A percentile compares a stretch with the other conserved stretches of the same genome.
phyloP scores from a whole-genome alignment of 2,113 vertebrate species.

The Channa maculata region DNA sequence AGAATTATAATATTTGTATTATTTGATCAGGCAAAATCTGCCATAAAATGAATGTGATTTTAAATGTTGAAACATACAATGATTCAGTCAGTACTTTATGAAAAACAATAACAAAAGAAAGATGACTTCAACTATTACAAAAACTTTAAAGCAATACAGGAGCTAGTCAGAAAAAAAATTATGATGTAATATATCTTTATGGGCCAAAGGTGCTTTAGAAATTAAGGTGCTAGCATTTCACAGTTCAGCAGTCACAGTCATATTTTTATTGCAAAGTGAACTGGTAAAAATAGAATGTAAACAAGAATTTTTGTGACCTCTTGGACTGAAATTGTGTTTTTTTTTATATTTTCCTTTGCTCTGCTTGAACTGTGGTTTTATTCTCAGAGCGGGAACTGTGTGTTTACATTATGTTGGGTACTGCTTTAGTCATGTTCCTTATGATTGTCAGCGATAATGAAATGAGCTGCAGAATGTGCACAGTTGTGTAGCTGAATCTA shows the following conservation, averaged over 20 bases:
- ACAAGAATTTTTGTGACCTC: conserved; percentile 39
- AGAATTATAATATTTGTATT: not conserved
- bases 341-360: conserved; percentile 6
- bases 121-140: not conserved
- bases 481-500: conserved; percentile 41
- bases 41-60: no score
- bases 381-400: conserved; percentile 59
- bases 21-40: no score
- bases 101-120: no score
- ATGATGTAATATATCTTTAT: not conserved
- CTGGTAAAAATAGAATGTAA: conserved; percentile 62
- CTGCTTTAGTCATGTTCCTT: conserved; percentile 4
- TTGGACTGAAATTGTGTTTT: conserved; percentile 34
- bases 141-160: not conserved
- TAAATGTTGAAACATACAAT: no score
- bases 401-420: conserved; percentile 53
- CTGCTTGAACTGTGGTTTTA: conserved; percentile 35
- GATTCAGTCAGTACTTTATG: no score
- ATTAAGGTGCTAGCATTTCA: conserved; percentile 31
- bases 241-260: not conserved
- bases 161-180: not conserved
- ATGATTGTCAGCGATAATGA: conserved; percentile 11
- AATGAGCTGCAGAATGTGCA: conserved; percentile 43
- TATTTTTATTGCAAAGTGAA: conserved; percentile 24
- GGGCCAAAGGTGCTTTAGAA: conserved; percentile 34